A percentile compares a stretch with the other conserved stretches of the same genome.
These are phyloP conservation scores for Dasyornis broadbenti DNA, from an alignment of 2,113 vertebrate genomes.

Conservation along the genomic window DNA sequence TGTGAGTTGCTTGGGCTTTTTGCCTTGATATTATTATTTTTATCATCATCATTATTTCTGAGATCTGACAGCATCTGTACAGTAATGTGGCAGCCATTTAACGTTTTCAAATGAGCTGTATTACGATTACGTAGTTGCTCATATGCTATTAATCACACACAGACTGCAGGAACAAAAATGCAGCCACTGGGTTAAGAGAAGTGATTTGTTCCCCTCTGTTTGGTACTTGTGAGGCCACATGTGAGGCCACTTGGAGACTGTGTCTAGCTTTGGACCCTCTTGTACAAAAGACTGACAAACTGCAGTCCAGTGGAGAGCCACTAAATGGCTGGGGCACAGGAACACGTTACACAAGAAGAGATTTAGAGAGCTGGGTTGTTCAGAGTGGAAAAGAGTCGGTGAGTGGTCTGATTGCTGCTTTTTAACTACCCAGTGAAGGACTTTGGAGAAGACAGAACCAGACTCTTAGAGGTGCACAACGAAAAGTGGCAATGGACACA, in stretches of 20 bases:
- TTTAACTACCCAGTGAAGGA: not conserved
- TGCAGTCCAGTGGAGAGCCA: not conserved
- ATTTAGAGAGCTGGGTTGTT: not conserved
- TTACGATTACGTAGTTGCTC: not conserved
- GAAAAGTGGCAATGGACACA: not conserved
- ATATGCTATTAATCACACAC: not conserved
- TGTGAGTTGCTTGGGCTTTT: not conserved
- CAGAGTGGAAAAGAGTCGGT: not conserved
- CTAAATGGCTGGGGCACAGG: not conserved
- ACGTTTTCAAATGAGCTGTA: not conserved
- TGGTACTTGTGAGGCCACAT: not conserved
- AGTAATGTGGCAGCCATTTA: not conserved
- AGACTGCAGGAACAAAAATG: not conserved
- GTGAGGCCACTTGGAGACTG: too few species aligned
- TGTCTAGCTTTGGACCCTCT: not conserved
- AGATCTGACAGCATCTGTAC: not conserved
- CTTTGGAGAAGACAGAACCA: not conserved
- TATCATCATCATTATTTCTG: not conserved
- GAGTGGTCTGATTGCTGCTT: not conserved
- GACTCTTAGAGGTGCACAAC: not conserved
- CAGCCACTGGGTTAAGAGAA: not conserved
- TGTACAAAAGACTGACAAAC: not conserved
- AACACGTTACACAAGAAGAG: accelerated
- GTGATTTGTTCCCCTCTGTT: not conserved
- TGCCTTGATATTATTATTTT: not conserved